Evolutionary conservation across 2,888 invertebrate species (phyloP).

Genomic region (Tyria jacobaeae): DNA sequence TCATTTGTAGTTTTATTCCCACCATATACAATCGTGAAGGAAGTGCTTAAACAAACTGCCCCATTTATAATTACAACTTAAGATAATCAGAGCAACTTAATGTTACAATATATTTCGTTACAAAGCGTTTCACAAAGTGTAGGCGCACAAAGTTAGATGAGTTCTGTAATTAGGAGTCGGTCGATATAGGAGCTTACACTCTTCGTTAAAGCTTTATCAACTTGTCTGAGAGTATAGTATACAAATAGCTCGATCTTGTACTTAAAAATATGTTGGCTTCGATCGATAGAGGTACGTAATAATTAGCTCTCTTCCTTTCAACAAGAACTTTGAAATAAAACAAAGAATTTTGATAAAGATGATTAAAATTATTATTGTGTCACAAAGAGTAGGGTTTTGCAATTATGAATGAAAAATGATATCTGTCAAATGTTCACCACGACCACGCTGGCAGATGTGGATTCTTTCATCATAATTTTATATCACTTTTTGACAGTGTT

Average conservation of each 20-base stretch:
- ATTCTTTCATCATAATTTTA: no score
- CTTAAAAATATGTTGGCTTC: not conserved
- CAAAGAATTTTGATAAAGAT: no score
- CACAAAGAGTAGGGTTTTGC: no score
- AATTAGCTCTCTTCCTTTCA: no score
- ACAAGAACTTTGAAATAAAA: no score
- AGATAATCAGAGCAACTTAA: not conserved
- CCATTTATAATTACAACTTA: not conserved
- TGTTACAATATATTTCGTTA: not conserved
- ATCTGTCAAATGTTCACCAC: no score
- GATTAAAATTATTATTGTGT: no score
- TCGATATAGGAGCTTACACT: not conserved
- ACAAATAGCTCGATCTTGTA: not conserved
- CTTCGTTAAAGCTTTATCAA: constrained; percentile 3
- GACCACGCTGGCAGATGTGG: no score
- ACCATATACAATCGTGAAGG: not conserved
- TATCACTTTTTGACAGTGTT: no score
- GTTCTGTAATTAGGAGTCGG: constrained; percentile 2
- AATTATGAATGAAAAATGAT: no score
- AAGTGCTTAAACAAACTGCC: not conserved
- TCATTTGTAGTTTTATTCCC: not conserved
- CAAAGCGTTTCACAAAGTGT: not conserved
- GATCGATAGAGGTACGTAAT: no score
- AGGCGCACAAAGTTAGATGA: not conserved
- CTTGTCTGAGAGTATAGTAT: not conserved